phyloP scores from a whole-genome alignment of 2,113 vertebrate species.

The Hippocampus abdominalis region DNA sequence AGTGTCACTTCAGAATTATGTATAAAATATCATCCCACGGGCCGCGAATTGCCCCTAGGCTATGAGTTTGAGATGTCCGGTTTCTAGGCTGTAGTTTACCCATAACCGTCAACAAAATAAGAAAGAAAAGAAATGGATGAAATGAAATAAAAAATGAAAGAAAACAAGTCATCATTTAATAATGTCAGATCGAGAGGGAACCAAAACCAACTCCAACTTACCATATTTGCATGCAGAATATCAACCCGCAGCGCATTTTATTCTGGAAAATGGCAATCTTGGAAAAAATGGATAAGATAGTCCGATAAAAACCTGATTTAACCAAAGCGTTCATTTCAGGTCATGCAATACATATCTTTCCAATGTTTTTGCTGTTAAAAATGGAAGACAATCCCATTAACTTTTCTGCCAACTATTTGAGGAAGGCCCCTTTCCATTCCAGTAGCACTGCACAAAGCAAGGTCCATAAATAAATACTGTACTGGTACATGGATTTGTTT shows the following conservation, averaged over 20 bases:
- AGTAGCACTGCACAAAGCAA: neutral
- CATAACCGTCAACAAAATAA: no score
- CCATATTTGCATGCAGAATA: no score
- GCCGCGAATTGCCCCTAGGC: no score
- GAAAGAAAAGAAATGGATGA: no score
- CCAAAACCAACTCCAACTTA: no score
- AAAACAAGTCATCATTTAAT: neutral
- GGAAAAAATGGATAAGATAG: no score
- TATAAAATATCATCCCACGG: no score
- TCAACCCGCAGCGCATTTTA: neutral
- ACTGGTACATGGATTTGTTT: neutral
- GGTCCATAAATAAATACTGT: neutral
- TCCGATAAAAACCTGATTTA: neutral
- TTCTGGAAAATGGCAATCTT: neutral
- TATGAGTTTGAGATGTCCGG: no score
- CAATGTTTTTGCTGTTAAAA: neutral
- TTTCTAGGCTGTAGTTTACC: no score
- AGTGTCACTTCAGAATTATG: no score
- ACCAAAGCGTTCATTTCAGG: neutral
- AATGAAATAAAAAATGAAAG: no score
- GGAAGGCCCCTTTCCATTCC: neutral
- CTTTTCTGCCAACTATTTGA: neutral
- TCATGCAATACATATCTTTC: neutral
- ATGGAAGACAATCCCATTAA: neutral
- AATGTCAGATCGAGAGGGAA: neutral